These are phyloP conservation scores for Esox lucius DNA, from an alignment of 2,797 vertebrate species.

Conservation along the genomic window DNA sequence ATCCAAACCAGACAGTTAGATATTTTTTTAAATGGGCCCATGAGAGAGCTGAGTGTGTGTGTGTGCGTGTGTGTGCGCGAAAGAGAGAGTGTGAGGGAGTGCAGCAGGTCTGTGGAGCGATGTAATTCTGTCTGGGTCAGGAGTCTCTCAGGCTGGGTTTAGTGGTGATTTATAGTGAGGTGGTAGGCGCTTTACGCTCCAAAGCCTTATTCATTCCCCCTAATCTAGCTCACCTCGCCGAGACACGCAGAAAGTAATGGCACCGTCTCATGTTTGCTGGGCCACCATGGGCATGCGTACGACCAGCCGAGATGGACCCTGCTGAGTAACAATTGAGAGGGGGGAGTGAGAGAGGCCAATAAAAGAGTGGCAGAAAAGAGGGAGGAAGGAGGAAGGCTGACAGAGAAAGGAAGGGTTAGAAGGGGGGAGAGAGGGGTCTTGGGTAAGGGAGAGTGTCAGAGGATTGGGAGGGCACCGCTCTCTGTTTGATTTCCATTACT, in stretches of 20 bases:
- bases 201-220: constrained; percentile 61
- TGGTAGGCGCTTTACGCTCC: constrained; percentile 38
- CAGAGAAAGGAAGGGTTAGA: constrained; percentile 3
- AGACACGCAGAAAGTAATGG: constrained; percentile 64
- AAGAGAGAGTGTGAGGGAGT: too few relatives aligned
- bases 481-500: constrained; percentile 12
- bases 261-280: constrained; percentile 48
- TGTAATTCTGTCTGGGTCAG: constrained; percentile 49
- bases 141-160: constrained; percentile 34
- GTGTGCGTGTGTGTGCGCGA: not conserved
- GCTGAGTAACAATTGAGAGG: not conserved
- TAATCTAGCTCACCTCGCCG: constrained; percentile 57
- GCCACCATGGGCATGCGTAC: constrained; percentile 33
- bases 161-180: constrained; percentile 40
- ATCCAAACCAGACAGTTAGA: too few relatives aligned
- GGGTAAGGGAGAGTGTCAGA: constrained; percentile 30
- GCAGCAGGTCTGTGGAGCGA: not conserved
- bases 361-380: too few relatives aligned
- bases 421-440: constrained; percentile 20
- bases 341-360: not conserved
- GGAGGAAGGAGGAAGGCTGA: not conserved
- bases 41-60: not conserved
- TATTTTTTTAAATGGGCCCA: too few relatives aligned
- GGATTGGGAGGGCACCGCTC: not conserved
- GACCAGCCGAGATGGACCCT: not conserved